These are phyloP conservation scores for Catharus bicknelli DNA, from an alignment of 2,113 vertebrate species.

Conservation along the genomic window DNA sequence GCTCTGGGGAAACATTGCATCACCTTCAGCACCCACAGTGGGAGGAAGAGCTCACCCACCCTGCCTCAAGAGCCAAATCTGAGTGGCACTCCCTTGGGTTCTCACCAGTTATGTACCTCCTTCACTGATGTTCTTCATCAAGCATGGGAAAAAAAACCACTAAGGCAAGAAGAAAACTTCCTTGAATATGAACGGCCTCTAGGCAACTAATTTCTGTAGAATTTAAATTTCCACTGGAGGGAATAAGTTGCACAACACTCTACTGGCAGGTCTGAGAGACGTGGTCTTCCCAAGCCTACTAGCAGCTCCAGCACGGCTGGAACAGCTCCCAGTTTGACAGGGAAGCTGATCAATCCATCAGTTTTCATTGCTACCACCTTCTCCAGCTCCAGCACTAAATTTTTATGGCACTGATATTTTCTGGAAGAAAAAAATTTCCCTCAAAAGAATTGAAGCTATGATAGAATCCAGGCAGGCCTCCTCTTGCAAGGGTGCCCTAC, in stretches of 20 bases:
- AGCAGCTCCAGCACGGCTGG: neutral
- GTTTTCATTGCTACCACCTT: neutral
- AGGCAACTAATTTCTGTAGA: slow-evolving; percentile 16
- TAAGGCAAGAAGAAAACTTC: neutral
- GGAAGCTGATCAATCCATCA: neutral
- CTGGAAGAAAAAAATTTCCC: neutral
- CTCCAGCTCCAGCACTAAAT: neutral
- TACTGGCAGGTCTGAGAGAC: neutral
- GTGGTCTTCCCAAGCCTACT: neutral
- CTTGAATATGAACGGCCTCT: neutral
- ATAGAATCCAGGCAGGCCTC: neutral
- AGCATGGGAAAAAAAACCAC: neutral
- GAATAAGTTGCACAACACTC: neutral
- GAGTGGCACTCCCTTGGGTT: neutral
- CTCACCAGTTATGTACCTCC: neutral
- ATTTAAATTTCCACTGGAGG: neutral
- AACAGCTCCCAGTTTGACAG: neutral
- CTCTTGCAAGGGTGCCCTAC: neutral
- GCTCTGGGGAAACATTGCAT: neutral
- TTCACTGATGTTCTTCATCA: neutral
- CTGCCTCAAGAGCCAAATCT: neutral
- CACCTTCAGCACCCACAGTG: neutral
- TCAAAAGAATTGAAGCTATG: neutral
- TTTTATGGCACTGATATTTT: neutral
- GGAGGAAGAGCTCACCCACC: neutral